These are phyloP conservation scores for Phataginus tricuspis DNA, from an alignment of 2,797 vertebrate genomes.

Conservation along the genomic window DNA sequence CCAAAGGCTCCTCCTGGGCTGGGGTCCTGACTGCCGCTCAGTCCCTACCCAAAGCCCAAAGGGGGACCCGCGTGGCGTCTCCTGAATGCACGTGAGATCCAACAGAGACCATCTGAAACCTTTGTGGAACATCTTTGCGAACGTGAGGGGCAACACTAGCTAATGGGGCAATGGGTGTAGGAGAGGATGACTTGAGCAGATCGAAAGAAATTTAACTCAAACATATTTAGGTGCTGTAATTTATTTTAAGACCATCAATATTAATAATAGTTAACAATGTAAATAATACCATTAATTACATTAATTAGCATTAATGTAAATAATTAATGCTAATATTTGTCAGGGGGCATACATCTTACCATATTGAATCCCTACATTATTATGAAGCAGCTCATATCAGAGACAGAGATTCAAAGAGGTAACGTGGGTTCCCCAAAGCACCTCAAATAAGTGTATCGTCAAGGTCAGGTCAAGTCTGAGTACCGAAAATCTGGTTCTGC, in stretches of 20 bases:
- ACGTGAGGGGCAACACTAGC: not conserved
- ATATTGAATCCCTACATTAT: accelerated
- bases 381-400: not conserved
- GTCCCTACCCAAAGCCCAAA: not conserved
- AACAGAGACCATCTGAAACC: accelerated
- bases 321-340: not conserved
- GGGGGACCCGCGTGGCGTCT: accelerated
- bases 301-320: too few species aligned
- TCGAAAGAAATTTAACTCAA: not conserved
- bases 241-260: not conserved
- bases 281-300: too few species aligned
- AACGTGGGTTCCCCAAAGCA: not conserved
- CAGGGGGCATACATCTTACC: not conserved
- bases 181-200: not conserved
- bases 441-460: accelerated
- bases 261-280: too few species aligned
- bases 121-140: not conserved
- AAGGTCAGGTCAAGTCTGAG: not conserved
- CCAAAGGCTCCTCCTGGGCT: not conserved
- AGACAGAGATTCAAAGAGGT: not conserved
- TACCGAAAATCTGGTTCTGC: not conserved
- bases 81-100: not conserved
- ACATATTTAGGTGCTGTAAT: not conserved
- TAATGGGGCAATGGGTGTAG: not conserved
- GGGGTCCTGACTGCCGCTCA: accelerated